Evolutionary conservation across 2,888 invertebrate genomes (phyloP).

Genomic region (Bembecia ichneumoniformis): DNA sequence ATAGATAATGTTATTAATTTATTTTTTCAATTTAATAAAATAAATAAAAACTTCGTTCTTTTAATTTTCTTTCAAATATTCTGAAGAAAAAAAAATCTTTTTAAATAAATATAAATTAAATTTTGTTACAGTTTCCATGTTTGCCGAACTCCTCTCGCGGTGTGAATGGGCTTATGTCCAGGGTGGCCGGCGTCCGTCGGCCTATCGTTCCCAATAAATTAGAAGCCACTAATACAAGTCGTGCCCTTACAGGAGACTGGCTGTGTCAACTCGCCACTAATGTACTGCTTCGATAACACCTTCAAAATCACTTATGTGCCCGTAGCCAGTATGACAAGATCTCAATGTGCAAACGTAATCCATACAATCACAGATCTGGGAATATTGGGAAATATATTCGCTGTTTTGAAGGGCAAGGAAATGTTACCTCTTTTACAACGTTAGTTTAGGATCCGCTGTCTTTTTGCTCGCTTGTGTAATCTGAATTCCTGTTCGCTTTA

Average conservation of each 20-base stretch:
- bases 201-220: conserved; percentile 70
- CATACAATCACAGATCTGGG: conserved; percentile 11
- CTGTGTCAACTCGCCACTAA: conserved; percentile 64
- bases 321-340: conserved; percentile 27
- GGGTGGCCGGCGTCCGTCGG: conserved; percentile 70
- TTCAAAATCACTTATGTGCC: conserved; percentile 59
- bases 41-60: too few species aligned
- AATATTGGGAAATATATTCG: conserved; percentile 28
- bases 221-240: conserved; percentile 68
- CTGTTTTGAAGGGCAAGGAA: conserved; percentile 41
- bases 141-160: conserved; percentile 32
- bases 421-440: conserved; percentile 53
- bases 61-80: neutral
- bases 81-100: too few species aligned
- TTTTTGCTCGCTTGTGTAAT: conserved; percentile 44
- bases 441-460: conserved; percentile 55
- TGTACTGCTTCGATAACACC: conserved; percentile 65
- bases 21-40: too few species aligned
- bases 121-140: neutral
- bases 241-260: conserved; percentile 67
- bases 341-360: neutral
- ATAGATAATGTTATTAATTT: too few species aligned
- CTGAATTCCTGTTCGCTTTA: conserved; percentile 55
- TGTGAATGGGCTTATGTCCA: conserved; percentile 63
- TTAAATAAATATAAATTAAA: too few species aligned